These are phyloP conservation scores for Hemibagrus wyckioides DNA, from an alignment of 2,113 vertebrate species.

Conservation along the genomic window DNA sequence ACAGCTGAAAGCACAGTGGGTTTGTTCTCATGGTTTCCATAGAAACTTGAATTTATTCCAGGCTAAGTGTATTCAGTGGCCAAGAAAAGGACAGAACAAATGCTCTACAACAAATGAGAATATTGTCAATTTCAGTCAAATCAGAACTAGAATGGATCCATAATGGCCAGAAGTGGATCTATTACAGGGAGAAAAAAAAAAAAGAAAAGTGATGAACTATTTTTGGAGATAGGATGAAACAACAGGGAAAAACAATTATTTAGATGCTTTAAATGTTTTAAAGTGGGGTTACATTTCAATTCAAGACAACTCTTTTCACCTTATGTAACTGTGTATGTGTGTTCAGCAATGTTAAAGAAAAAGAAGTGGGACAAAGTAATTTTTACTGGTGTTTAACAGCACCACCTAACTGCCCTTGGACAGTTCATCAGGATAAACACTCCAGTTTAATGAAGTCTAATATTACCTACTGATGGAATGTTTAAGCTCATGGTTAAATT, in stretches of 20 bases:
- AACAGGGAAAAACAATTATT: not conserved
- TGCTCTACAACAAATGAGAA: not conserved
- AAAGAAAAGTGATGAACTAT: slow-evolving; percentile 5
- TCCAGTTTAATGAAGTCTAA: slow-evolving; percentile 49
- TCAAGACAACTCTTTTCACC: slow-evolving; percentile 64
- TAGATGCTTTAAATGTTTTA: slow-evolving; percentile 43
- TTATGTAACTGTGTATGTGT: slow-evolving; percentile 68
- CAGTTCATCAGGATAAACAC: slow-evolving; percentile 45
- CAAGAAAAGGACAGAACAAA: not conserved
- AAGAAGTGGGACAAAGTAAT: slow-evolving; percentile 42
- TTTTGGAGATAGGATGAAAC: not conserved
- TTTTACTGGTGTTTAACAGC: slow-evolving; percentile 60
- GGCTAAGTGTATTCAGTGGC: slow-evolving; percentile 10
- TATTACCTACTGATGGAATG: slow-evolving; percentile 64
- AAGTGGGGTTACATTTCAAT: slow-evolving; percentile 59
- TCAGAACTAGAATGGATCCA: not conserved
- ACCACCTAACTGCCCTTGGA: slow-evolving; percentile 43
- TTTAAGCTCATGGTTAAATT: slow-evolving; percentile 49
- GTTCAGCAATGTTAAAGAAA: slow-evolving; percentile 46
- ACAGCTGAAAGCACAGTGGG: slow-evolving; percentile 16
- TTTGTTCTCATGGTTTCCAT: slow-evolving; percentile 24
- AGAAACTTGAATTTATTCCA: slow-evolving; percentile 8
- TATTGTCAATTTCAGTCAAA: slow-evolving; percentile 1
- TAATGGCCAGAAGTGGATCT: not conserved
- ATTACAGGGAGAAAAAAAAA: not conserved